A percentile compares a stretch with the other conserved stretches of the same genome.
Evolutionary conservation across 2,113 vertebrate genomes (phyloP).

Genomic region (Dasyprocta punctata): DNA sequence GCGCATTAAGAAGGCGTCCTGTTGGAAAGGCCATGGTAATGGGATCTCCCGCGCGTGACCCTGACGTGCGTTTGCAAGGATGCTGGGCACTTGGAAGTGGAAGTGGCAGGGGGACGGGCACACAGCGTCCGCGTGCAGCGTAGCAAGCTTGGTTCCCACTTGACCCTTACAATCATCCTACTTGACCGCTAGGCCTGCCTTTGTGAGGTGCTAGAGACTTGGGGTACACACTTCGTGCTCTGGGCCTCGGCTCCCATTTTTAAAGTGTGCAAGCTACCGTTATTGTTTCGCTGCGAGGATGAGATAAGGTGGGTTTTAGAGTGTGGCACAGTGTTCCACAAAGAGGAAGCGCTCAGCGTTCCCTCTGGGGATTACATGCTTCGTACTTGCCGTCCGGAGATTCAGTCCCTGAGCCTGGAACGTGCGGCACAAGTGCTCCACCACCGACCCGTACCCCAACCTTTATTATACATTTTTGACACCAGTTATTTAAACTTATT

Average conservation of each 20-base stretch:
- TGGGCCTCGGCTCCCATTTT: neutral
- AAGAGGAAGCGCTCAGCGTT: neutral
- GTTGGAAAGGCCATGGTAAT: neutral
- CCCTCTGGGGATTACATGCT: neutral
- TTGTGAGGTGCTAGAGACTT: neutral
- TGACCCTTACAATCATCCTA: neutral
- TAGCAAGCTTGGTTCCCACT: neutral
- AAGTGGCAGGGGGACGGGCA: neutral
- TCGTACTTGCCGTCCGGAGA: neutral
- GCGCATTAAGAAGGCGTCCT: neutral
- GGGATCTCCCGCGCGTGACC: neutral
- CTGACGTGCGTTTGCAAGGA: neutral
- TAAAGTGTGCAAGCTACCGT: neutral
- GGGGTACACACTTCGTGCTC: neutral
- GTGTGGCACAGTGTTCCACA: neutral
- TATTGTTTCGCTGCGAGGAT: neutral
- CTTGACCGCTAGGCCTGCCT: conserved; percentile 9
- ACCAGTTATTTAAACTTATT: neutral
- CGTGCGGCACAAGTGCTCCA: neutral
- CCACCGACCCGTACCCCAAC: neutral
- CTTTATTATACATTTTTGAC: neutral
- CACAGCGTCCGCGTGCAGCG: neutral
- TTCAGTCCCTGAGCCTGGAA: neutral
- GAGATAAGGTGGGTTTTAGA: neutral
- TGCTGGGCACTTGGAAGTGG: neutral